Conservation (phyloP, 2,888 invertebrate species). For the Lucinisca nassula region DNA sequence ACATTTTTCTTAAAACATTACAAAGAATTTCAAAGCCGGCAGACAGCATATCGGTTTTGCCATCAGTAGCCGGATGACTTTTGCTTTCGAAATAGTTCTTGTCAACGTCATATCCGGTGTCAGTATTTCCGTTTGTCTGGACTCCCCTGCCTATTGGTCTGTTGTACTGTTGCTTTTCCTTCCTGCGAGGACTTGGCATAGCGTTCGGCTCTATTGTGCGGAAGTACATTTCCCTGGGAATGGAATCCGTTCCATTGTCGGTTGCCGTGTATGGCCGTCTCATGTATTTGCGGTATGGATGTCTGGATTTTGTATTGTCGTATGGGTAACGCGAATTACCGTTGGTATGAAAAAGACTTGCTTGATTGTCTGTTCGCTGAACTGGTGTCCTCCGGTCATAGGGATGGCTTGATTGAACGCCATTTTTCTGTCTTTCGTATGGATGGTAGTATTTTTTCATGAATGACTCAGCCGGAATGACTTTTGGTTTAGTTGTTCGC, state of each 20-base stretch:
- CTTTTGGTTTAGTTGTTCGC: neutral
- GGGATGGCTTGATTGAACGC: neutral
- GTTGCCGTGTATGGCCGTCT: neutral
- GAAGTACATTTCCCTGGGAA: neutral
- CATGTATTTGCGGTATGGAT: neutral
- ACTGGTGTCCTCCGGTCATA: neutral
- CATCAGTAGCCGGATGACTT: too few relatives aligned
- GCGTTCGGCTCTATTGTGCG: neutral
- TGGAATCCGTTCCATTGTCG: neutral
- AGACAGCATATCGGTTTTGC: neutral
- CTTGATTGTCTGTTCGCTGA: neutral
- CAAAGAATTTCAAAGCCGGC: neutral
- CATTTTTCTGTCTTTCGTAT: neutral
- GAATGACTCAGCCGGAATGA: neutral
- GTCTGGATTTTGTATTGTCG: neutral
- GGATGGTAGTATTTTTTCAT: neutral
- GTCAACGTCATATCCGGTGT: neutral
- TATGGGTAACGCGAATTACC: neutral
- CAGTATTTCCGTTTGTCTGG: neutral
- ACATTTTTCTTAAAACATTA: neutral
- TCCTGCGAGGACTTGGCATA: neutral
- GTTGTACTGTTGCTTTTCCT: neutral
- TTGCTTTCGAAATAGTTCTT: neutral
- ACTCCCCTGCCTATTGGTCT: neutral
- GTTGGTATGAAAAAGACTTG: neutral